phyloP scores from a whole-genome alignment of 2,797 vertebrate species.

The Enteromius viviparus region DNA sequence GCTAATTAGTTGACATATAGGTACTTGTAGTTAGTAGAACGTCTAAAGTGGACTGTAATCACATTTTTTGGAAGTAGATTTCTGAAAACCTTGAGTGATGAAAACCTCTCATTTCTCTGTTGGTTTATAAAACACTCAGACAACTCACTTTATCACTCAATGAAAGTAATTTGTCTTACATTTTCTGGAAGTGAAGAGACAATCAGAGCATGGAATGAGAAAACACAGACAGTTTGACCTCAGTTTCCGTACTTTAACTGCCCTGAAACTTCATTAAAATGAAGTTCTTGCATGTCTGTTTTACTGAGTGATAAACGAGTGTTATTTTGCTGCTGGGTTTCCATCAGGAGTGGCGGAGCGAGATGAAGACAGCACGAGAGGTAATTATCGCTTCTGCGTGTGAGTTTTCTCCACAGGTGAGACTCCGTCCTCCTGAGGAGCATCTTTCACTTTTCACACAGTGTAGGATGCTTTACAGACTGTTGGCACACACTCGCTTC shows the following conservation, averaged over 20 bases:
- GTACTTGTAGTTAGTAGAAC: too few species aligned
- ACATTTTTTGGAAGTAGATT: background rate
- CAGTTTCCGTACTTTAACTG: background rate
- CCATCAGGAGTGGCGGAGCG: background rate
- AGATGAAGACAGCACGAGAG: background rate
- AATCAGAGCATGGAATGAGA: conserved; percentile 1
- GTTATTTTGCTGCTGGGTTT: conserved; percentile 22
- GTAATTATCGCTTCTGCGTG: background rate
- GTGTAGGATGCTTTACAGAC: background rate
- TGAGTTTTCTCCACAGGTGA: conserved; percentile 16
- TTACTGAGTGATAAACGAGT: background rate
- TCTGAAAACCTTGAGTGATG: background rate
- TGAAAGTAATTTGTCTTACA: background rate
- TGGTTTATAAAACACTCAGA: conserved; percentile 3
- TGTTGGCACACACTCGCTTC: background rate
- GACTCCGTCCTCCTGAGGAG: background rate
- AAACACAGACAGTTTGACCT: conserved; percentile 8
- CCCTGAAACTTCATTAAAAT: background rate
- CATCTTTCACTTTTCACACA: background rate
- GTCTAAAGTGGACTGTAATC: too few species aligned
- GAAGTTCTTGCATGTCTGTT: background rate
- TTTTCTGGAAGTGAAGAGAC: background rate
- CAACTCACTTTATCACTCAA: background rate
- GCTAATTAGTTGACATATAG: too few species aligned
- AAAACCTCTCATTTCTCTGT: background rate